Evolutionary conservation across 2,888 invertebrate genomes (phyloP), one percentile per base, ranked within the genome.

Genomic region (Drepanosiphum platanoidis): DNA sequence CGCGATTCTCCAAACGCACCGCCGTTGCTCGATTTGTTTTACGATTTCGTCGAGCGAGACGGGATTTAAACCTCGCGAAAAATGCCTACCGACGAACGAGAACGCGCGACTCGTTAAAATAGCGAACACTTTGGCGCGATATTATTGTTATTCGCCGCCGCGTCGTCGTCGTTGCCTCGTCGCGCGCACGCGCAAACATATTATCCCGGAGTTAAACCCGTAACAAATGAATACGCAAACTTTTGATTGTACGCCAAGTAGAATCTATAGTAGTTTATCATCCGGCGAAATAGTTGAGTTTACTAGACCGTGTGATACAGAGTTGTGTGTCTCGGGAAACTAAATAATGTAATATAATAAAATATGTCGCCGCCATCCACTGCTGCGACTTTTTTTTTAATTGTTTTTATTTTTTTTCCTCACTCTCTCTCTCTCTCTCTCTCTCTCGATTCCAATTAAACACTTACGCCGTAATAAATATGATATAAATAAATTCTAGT

Each of bases 161-260:
- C 64, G 30, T 30, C 13, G 61, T 27, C 30, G n/a, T n/a, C n/a
- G n/a, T n/a, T n/a, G n/a, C n/a, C n/a, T n/a, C n/a, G n/a, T n/a
- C 1, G 52, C 27, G 1, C 27, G 27, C 27, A 11, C 30, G 27
- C 0, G 27, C 13, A 30, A 27, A 64, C 64, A 3, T 13, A 27
- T 27, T 13, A 27, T 27, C 4, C 27, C 27, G 3, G 30, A 27
- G 64, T 64, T 9, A 64, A 64, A 64, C 2, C 64, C 64, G 22
- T 11, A 52, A 58, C 74, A 32, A 52, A 75, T 75, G 5, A 52
- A n/a, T 52, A 32, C 27, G 8, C n/a, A 72, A 72, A 75, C 32
- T 34, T 75, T 75, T 75, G 74, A 75, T 75, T 75, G n/a, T 34
- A 75, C n/a, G 34, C 52, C 74, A 52, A 75, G 34, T 75, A n/a